phyloP scores from a whole-genome alignment of 2,888 invertebrate species.

The Willowsia nigromaculata region DNA sequence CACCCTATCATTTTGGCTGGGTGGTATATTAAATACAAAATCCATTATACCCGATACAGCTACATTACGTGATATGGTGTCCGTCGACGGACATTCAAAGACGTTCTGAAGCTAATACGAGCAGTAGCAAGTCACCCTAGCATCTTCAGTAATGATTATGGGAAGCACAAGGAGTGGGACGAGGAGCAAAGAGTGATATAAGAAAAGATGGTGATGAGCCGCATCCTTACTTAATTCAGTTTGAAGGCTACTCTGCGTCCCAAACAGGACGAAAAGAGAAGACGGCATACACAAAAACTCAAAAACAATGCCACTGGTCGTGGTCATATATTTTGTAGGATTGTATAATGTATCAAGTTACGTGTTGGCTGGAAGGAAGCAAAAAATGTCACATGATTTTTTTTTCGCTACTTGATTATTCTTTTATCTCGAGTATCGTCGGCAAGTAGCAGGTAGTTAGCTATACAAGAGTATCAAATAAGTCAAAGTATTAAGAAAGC shows the following conservation, averaged over 20 bases:
- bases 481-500: no score
- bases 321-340: neutral
- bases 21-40: neutral
- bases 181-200: neutral
- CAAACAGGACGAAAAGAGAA: neutral
- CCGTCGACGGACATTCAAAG: neutral
- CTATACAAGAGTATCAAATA: no score
- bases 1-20: neutral
- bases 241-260: slow-evolving; percentile 45
- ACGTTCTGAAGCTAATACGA: neutral
- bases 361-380: neutral
- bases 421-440: no score
- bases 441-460: no score
- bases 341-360: neutral
- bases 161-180: neutral
- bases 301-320: neutral
- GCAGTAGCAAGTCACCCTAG: neutral
- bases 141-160: neutral
- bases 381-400: neutral
- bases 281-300: neutral
- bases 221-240: slow-evolving; percentile 43
- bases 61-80: neutral
- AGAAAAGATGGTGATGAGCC: slow-evolving; percentile 4
- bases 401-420: neutral
- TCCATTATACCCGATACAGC: neutral